Evolutionary conservation across 2,113 vertebrate genomes (phyloP).

Genomic region (Lasiurus borealis): DNA sequence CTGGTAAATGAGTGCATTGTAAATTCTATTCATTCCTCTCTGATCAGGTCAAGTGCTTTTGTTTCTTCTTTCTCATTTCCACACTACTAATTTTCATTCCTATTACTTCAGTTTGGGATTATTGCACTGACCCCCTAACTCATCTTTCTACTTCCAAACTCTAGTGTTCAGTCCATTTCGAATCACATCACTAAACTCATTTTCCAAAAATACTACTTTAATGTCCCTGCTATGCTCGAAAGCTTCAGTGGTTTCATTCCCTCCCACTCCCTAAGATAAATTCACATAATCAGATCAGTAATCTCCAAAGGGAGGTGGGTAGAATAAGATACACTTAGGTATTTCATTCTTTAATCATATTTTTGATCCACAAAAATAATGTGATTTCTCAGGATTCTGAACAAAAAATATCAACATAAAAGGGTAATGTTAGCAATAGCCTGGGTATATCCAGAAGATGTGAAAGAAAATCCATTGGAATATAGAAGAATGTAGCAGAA

Average conservation of each 20-base stretch:
- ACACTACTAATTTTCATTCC: background rate
- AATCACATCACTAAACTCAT: background rate
- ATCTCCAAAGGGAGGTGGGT: background rate
- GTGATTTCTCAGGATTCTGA: background rate
- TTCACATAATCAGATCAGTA: background rate
- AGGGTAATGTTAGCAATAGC: background rate
- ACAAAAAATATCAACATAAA: background rate
- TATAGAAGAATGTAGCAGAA: background rate
- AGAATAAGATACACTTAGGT: background rate
- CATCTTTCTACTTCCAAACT: background rate
- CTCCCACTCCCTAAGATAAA: background rate
- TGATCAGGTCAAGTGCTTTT: background rate
- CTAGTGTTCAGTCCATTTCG: background rate
- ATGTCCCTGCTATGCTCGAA: background rate
- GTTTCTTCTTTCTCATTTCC: slow-evolving; percentile 7
- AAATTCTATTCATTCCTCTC: background rate
- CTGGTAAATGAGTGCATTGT: background rate
- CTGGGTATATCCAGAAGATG: background rate
- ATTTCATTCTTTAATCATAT: slow-evolving; percentile 11
- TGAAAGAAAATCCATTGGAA: background rate
- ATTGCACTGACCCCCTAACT: background rate
- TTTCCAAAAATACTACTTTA: background rate
- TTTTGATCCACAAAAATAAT: background rate
- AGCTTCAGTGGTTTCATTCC: background rate
- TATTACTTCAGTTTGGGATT: background rate